Evolutionary conservation across 2,113 vertebrate species (phyloP).

Genomic region (Charadrius vociferus): DNA sequence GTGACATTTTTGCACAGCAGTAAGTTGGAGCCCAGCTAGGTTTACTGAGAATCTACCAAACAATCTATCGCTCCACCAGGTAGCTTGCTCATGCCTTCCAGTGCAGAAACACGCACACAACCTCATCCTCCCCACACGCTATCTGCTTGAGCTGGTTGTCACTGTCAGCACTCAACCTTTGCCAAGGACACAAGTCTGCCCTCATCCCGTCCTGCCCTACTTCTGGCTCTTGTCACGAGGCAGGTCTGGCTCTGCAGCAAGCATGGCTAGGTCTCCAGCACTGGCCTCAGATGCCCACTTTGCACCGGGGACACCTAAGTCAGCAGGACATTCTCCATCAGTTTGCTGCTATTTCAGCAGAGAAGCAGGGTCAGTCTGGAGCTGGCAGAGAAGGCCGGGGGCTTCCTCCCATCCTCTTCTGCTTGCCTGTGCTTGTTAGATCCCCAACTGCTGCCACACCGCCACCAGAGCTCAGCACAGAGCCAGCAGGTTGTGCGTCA

Average conservation of each 20-base stretch:
- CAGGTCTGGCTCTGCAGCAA: background rate
- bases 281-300: background rate
- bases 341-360: background rate
- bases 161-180: background rate
- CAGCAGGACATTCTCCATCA: background rate
- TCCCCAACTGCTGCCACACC: fast-evolving
- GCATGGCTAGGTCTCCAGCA: background rate
- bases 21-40: background rate
- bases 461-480: too few species aligned
- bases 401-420: background rate
- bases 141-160: too few species aligned
- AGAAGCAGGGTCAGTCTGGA: background rate
- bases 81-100: fast-evolving
- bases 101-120: fast-evolving
- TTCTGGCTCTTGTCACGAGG: background rate
- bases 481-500: background rate
- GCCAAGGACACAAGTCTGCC: background rate
- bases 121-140: background rate
- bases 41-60: background rate
- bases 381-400: background rate
- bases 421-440: background rate
- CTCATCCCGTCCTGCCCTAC: background rate
- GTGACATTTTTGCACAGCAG: background rate
- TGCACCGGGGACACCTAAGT: too few species aligned
- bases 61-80: fast-evolving